A percentile compares a stretch with the other conserved stretches of the same genome.
These are phyloP conservation scores for Pelagia noctiluca DNA, from an alignment of 30 jellyfish, hydroid and myxozoan genomes.

Conservation along the genomic window DNA sequence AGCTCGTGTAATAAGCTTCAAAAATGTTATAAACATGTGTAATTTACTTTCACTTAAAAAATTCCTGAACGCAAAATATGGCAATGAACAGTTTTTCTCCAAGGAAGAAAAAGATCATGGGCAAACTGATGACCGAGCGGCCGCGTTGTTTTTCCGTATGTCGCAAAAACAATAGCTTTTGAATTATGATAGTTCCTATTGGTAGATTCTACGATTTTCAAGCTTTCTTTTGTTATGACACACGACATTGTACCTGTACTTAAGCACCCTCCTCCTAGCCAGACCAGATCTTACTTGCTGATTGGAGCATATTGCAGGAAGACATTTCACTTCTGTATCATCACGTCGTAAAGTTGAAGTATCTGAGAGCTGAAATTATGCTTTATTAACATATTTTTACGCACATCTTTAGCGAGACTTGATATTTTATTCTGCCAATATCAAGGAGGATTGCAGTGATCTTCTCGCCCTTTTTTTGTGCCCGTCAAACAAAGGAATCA, in stretches of 20 bases:
- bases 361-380: constrained; percentile 31
- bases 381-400: constrained; percentile 6
- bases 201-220: constrained; percentile 38
- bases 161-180: constrained; percentile 11
- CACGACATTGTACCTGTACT: constrained; percentile 28
- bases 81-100: not conserved
- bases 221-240: constrained; percentile 16
- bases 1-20: constrained; percentile 10
- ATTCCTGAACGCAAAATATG: constrained; percentile 12
- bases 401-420: constrained; percentile 24
- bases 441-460: constrained; percentile 13
- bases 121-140: constrained; percentile 13
- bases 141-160: constrained; percentile 12
- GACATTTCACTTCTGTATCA: constrained; percentile 25
- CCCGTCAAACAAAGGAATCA: constrained; percentile 15
- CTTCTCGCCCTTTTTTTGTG: constrained; percentile 5
- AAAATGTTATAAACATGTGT: constrained; percentile 23
- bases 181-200: constrained; percentile 7
- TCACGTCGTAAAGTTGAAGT: constrained; percentile 35
- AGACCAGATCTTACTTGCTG: constrained; percentile 11
- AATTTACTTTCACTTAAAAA: constrained; percentile 7
- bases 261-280: constrained; percentile 21
- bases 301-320: constrained; percentile 8
- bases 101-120: constrained; percentile 4
- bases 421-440: constrained; percentile 23